phyloP scores from a whole-genome alignment of 2,797 vertebrate genomes.

The Sebastes steindachneri region DNA sequence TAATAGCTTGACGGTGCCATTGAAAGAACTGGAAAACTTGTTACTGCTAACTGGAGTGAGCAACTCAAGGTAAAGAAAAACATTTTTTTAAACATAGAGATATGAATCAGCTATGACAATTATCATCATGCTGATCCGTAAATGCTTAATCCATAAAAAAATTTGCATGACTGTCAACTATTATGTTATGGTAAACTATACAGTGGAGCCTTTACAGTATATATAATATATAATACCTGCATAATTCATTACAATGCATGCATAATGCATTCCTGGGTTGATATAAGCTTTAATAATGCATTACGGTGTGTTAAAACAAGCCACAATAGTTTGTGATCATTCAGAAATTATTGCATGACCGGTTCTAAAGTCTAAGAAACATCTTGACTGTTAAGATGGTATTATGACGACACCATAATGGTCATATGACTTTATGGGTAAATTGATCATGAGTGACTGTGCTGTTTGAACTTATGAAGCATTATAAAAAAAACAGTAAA shows the following conservation, averaged over 20 bases:
- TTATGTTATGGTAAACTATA: background rate
- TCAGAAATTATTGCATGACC: background rate
- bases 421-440: background rate
- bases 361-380: background rate
- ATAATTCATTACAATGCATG: background rate
- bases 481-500: background rate
- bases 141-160: background rate
- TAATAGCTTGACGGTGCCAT: constrained; percentile 83
- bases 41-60: constrained; percentile 86
- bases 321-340: background rate
- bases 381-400: background rate
- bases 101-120: background rate
- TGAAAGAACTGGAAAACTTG: constrained; percentile 86
- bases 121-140: background rate
- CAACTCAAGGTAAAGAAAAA: constrained; percentile 86
- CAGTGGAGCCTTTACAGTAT: background rate
- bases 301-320: background rate
- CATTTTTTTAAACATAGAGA: background rate
- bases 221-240: background rate
- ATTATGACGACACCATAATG: background rate
- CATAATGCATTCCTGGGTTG: background rate
- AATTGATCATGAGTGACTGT: background rate
- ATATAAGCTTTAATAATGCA: constrained; percentile 1
- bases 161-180: background rate
- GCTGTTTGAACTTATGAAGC: background rate